Evolutionary conservation across 64 coral and sea anemone species (phyloP).

Genomic region (Astreopora myriophthalma): DNA sequence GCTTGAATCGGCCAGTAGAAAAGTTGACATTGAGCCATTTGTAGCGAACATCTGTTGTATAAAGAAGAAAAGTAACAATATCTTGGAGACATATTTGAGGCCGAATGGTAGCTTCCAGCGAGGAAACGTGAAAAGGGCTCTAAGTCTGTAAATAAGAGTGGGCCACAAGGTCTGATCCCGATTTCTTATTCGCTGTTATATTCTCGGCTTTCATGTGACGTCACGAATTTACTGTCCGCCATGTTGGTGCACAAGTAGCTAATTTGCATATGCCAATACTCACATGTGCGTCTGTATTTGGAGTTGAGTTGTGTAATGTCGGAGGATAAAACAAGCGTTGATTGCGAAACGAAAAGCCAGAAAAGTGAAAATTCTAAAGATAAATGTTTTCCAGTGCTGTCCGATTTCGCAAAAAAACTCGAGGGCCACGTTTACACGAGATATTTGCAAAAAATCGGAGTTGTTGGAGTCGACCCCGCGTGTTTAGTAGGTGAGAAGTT

Average conservation of each 20-base stretch:
- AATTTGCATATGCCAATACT: slow-evolving; percentile 33
- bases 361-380: slow-evolving; percentile 56
- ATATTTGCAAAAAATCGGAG: slow-evolving; percentile 57
- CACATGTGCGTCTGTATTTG: slow-evolving; percentile 21
- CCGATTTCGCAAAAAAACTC: slow-evolving; percentile 39
- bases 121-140: too few relatives aligned
- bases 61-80: too few relatives aligned
- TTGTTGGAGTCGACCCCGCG: slow-evolving; percentile 42
- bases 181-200: too few relatives aligned
- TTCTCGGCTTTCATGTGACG: slow-evolving; percentile 37
- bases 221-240: slow-evolving; percentile 52
- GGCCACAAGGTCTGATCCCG: too few relatives aligned
- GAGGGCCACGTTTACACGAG: slow-evolving; percentile 44
- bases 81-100: too few relatives aligned
- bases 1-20: too few relatives aligned
- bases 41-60: too few relatives aligned
- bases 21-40: too few relatives aligned
- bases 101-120: too few relatives aligned
- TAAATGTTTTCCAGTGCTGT: slow-evolving; percentile 33
- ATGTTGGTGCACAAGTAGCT: slow-evolving; percentile 56
- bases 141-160: too few relatives aligned
- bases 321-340: slow-evolving; percentile 49
- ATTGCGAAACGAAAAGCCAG: slow-evolving; percentile 51
- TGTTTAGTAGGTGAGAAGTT: slow-evolving; percentile 7
- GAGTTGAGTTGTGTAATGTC: slow-evolving; percentile 9